These are phyloP conservation scores for Syngnathoides biaculeatus DNA, from an alignment of 2,113 vertebrate species.

Conservation along the genomic window DNA sequence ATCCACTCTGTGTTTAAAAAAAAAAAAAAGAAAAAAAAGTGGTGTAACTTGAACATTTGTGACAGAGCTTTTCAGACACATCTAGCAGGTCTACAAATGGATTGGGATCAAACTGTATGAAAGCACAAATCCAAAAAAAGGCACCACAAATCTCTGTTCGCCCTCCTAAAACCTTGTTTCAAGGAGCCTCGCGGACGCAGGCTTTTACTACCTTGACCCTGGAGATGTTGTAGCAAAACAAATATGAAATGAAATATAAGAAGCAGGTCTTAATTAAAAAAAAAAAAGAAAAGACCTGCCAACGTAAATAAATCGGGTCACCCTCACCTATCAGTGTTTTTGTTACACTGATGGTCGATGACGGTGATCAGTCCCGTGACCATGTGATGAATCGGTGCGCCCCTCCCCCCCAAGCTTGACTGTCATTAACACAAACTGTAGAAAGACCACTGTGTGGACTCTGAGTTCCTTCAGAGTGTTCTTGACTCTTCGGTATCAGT, in stretches of 20 bases:
- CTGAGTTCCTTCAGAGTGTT: constrained; percentile 47
- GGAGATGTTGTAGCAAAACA: background rate
- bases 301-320: background rate
- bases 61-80: constrained; percentile 43
- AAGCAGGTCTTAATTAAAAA: background rate
- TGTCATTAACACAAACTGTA: constrained; percentile 68
- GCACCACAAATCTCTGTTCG: constrained; percentile 49
- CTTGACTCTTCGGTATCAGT: constrained; percentile 34
- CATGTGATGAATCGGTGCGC: background rate
- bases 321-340: background rate
- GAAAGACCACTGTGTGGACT: constrained; percentile 47
- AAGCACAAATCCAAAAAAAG: constrained; percentile 76
- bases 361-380: too few species aligned
- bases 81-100: constrained; percentile 30
- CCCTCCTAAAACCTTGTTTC: constrained; percentile 21
- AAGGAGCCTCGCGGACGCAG: constrained; percentile 45
- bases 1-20: constrained; percentile 7
- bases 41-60: constrained; percentile 47
- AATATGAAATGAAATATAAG: background rate
- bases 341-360: background rate
- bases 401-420: constrained; percentile 34
- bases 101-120: constrained; percentile 48
- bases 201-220: background rate
- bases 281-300: background rate
- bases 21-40: constrained; percentile 18